phyloP scores from a whole-genome alignment of 1,140 invertebrate genomes.

The Sitobion miscanthi region DNA sequence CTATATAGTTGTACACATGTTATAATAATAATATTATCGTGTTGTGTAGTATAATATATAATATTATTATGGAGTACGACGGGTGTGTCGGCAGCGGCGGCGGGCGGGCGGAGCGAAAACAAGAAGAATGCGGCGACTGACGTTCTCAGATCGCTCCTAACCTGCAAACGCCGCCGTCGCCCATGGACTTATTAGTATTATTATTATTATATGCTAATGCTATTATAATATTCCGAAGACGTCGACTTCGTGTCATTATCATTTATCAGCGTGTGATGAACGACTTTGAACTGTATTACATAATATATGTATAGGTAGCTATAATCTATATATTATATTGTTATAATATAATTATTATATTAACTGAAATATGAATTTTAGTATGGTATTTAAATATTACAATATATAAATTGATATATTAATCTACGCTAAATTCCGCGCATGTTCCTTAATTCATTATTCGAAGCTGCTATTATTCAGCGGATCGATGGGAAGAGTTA shows the following conservation, averaged over 20 bases:
- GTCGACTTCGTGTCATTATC: not conserved
- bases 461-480: not conserved
- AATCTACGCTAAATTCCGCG: not conserved
- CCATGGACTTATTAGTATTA: not conserved
- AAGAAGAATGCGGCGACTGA: conserved; percentile 14
- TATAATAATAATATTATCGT: not conserved
- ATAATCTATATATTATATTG: not conserved
- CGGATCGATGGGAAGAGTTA: not conserved
- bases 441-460: not conserved
- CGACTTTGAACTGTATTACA: not conserved
- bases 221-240: not conserved
- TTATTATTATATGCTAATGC: conserved; percentile 4
- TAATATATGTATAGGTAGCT: not conserved
- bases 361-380: not conserved
- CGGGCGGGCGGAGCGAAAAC: conserved; percentile 27
- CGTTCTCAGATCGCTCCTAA: not conserved
- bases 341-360: not conserved
- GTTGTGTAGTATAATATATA: not conserved
- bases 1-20: not conserved
- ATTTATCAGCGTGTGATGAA: not conserved
- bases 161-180: not conserved
- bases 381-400: not conserved
- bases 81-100: not conserved
- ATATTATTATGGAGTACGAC: not conserved
- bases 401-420: no score